Conservation (phyloP, 2,113 vertebrate species). For the Anthoscopus minutus region DNA sequence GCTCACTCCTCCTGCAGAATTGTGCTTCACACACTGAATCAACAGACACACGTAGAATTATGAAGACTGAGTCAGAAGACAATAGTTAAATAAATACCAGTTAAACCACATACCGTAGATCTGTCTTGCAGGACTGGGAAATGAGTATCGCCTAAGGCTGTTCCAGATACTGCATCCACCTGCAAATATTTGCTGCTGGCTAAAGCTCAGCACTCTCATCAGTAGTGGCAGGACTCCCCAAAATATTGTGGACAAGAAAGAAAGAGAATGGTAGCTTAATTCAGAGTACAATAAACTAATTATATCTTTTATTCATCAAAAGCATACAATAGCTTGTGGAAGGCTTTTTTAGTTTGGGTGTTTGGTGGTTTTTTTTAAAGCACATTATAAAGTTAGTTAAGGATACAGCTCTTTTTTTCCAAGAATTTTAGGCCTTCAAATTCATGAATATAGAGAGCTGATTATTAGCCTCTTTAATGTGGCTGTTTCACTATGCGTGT, state of each 20-base stretch:
- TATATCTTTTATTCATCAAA: background rate
- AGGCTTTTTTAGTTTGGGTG: background rate
- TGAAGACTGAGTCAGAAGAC: conserved; percentile 23
- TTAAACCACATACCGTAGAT: conserved; percentile 1
- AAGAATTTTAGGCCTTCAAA: background rate
- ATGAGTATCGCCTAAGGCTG: background rate
- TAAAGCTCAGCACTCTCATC: background rate
- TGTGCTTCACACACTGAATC: background rate
- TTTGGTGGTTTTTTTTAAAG: background rate
- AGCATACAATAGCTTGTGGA: background rate
- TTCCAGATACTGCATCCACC: conserved; percentile 30
- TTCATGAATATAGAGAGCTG: background rate
- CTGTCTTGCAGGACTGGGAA: background rate
- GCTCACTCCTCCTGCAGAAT: background rate
- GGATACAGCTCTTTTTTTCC: background rate
- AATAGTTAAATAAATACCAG: conserved; percentile 45
- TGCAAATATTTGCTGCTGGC: conserved; percentile 23
- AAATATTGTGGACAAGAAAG: background rate
- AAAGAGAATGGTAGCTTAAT: background rate
- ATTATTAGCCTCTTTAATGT: background rate
- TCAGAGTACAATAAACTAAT: background rate
- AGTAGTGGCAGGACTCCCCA: background rate
- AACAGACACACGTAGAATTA: background rate
- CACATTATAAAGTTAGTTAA: background rate
- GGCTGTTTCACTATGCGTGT: rapidly evolving